A percentile compares a stretch with the other conserved stretches of the same genome.
These are phyloP conservation scores for Phaethornis superciliosus DNA, from an alignment of 2,113 vertebrate species.

Conservation along the genomic window DNA sequence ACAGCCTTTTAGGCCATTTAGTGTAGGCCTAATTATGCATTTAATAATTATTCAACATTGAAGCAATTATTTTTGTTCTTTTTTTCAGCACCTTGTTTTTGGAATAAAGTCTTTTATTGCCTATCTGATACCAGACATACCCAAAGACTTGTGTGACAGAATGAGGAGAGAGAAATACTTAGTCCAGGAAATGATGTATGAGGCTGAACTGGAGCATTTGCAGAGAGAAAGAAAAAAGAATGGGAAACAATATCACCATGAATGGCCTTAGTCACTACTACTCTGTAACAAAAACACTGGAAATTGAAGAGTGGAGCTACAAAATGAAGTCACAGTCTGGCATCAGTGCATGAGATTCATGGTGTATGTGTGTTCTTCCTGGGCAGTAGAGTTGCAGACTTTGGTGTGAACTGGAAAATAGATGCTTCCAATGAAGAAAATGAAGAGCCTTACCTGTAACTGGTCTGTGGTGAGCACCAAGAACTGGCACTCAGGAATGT, in stretches of 20 bases:
- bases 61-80: conserved; percentile 38
- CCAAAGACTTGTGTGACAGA: conserved; percentile 83
- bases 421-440: not conserved
- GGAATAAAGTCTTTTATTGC: conserved; percentile 87
- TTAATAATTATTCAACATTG: not conserved
- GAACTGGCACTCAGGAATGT: conserved; percentile 14
- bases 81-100: conserved; percentile 82
- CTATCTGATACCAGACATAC: conserved; percentile 86
- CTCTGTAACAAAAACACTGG: not conserved
- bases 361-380: not conserved
- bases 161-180: conserved; percentile 86
- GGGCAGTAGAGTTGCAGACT: not conserved
- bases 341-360: not conserved
- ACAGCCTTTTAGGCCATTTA: not conserved
- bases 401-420: not conserved
- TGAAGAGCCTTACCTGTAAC: not conserved
- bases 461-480: not conserved
- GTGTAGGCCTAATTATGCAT: not conserved
- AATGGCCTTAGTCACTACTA: conserved; percentile 90
- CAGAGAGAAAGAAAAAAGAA: conserved; percentile 94
- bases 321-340: not conserved
- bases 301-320: not conserved
- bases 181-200: conserved; percentile 87
- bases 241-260: conserved; percentile 93
- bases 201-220: conserved; percentile 93